Percentiles rank a stretch among this genome's conserved stretches.
phyloP scores from a whole-genome alignment of 2,797 vertebrate genomes.

The Rhinella marina region DNA sequence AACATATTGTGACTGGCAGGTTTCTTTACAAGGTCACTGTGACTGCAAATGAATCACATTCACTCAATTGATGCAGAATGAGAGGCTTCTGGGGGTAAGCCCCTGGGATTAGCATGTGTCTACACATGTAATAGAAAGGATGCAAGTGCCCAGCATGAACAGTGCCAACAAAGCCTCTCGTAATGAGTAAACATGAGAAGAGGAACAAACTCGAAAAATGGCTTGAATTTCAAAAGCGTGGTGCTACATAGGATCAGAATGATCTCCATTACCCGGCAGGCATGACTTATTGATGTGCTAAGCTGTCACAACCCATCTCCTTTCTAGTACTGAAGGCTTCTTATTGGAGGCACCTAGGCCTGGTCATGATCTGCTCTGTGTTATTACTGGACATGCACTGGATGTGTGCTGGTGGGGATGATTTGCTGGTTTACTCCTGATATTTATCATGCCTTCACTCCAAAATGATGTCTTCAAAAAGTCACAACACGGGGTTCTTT shows the following conservation, averaged over 20 bases:
- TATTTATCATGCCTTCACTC: too few relatives aligned
- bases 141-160: background rate
- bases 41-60: conserved; percentile 55
- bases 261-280: conserved; percentile 18
- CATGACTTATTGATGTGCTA: conserved; percentile 31
- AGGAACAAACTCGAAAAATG: conserved; percentile 10
- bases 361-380: background rate
- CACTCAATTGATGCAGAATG: conserved; percentile 45
- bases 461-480: too few relatives aligned
- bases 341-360: background rate
- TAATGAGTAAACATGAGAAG: conserved; percentile 28
- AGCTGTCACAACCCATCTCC: background rate
- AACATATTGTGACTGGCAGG: conserved; percentile 46
- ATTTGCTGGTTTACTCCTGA: background rate
- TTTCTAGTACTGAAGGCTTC: background rate
- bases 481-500: too few relatives aligned
- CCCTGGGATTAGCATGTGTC: conserved; percentile 20
- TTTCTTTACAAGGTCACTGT: conserved; percentile 43
- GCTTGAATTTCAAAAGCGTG: background rate
- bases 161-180: conserved; percentile 27
- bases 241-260: background rate
- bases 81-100: conserved; percentile 43
- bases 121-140: conserved; percentile 14
- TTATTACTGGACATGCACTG: background rate
- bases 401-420: background rate